Conservation (phyloP, 2,113 vertebrate genomes). For the Glareola pratincola region DNA sequence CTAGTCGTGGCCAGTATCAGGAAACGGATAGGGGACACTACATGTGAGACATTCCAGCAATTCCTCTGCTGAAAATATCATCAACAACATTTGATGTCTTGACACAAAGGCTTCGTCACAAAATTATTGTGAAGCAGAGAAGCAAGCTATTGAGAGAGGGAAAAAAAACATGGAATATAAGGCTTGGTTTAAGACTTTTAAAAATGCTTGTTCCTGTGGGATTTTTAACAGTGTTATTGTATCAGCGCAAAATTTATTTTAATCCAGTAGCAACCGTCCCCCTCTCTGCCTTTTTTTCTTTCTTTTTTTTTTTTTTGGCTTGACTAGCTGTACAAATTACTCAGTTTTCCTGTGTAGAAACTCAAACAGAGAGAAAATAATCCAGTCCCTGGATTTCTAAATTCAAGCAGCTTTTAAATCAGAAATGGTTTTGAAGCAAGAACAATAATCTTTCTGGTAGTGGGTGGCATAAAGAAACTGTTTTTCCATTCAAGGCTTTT, state of each 20-base stretch:
- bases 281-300: fast-evolving
- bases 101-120: neutral
- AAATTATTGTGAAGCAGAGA: neutral
- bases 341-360: slow-evolving; percentile 12
- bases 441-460: slow-evolving; percentile 42
- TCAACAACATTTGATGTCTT: neutral
- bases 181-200: neutral
- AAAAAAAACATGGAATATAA: neutral
- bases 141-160: neutral
- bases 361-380: slow-evolving; percentile 1
- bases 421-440: slow-evolving; percentile 21
- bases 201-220: neutral
- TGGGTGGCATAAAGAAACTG: slow-evolving; percentile 41
- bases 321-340: neutral
- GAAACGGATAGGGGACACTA: neutral
- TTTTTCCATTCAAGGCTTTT: slow-evolving; percentile 27
- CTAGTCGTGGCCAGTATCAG: neutral
- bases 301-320: neutral
- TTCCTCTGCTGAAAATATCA: neutral
- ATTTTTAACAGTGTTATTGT: neutral
- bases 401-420: slow-evolving; percentile 32
- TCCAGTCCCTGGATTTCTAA: slow-evolving; percentile 1
- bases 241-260: neutral
- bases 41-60: neutral
- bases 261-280: neutral